Percentiles rank a stretch among this genome's conserved stretches.
Evolutionary conservation across 2,888 invertebrate species (phyloP).

Genomic region (Drosophila pseudotalamancana): DNA sequence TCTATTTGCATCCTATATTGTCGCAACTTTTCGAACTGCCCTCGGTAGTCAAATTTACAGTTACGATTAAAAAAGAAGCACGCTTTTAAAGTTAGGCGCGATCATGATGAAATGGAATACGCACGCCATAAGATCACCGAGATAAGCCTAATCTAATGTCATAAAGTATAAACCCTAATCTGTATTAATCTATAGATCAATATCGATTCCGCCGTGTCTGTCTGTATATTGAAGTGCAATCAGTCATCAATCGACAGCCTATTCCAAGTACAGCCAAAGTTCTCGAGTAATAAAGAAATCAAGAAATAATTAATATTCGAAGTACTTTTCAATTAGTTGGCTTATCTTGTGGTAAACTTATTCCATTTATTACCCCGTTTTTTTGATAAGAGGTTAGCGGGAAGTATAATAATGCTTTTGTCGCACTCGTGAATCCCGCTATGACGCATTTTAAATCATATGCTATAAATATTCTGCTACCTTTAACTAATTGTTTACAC

Average conservation of each 20-base stretch:
- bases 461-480: not conserved
- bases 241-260: not conserved
- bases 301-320: too few species aligned
- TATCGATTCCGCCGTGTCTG: not conserved
- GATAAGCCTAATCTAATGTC: slow-evolving; percentile 6
- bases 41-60: slow-evolving; percentile 2
- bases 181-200: not conserved
- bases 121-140: slow-evolving; percentile 4
- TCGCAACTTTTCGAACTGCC: not conserved
- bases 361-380: not conserved
- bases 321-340: not conserved
- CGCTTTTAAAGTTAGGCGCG: not conserved
- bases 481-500: too few species aligned
- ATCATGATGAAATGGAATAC: not conserved
- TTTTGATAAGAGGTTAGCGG: too few species aligned
- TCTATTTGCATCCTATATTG: not conserved
- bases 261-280: not conserved
- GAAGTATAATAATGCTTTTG: not conserved
- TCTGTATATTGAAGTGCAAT: slow-evolving; percentile 6
- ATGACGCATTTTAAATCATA: not conserved
- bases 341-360: not conserved
- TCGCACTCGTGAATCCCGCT: not conserved
- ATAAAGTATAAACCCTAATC: slow-evolving; percentile 3
- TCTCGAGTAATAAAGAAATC: not conserved
- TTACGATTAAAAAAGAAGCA: not conserved